These are phyloP conservation scores for Agriopis leucophaearia DNA, from an alignment of 2,888 invertebrate genomes.

Conservation along the genomic window DNA sequence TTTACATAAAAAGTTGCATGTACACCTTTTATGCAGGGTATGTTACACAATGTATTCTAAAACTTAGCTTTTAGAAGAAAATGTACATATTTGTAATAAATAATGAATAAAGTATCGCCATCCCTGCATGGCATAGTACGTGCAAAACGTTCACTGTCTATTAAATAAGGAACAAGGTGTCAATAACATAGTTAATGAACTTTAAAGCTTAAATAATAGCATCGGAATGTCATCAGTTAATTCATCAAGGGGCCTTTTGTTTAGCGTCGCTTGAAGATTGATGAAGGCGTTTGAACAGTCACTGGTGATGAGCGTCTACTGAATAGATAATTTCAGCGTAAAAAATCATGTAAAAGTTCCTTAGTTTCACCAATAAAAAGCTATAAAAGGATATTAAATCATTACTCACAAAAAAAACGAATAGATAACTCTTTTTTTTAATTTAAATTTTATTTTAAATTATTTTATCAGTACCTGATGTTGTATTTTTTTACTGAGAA, in stretches of 20 bases:
- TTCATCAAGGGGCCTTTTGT: slow-evolving; percentile 40
- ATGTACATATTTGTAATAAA: too few relatives aligned
- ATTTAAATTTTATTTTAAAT: too few relatives aligned
- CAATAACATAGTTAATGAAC: slow-evolving; percentile 37
- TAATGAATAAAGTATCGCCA: too few relatives aligned
- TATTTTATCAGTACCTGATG: too few relatives aligned
- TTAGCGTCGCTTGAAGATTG: slow-evolving; percentile 30
- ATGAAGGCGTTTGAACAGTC: slow-evolving; percentile 20
- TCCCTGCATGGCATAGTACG: too few relatives aligned
- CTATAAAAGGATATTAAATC: background rate
- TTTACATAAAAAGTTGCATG: too few relatives aligned
- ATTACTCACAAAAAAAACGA: too few relatives aligned
- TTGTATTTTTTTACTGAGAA: too few relatives aligned
- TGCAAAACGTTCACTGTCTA: background rate
- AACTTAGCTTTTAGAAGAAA: too few relatives aligned
- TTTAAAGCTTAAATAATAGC: slow-evolving; percentile 32
- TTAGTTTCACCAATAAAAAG: background rate
- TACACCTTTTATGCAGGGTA: too few relatives aligned
- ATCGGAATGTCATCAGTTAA: slow-evolving; percentile 42
- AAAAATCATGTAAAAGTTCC: background rate
- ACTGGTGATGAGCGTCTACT: slow-evolving; percentile 1
- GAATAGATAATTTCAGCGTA: background rate
- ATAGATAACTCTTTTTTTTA: too few relatives aligned
- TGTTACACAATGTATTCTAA: too few relatives aligned
- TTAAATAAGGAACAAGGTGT: slow-evolving; percentile 24